Conservation (phyloP, 2,888 invertebrate species). For the Parapristionchus giblindavisi region DNA sequence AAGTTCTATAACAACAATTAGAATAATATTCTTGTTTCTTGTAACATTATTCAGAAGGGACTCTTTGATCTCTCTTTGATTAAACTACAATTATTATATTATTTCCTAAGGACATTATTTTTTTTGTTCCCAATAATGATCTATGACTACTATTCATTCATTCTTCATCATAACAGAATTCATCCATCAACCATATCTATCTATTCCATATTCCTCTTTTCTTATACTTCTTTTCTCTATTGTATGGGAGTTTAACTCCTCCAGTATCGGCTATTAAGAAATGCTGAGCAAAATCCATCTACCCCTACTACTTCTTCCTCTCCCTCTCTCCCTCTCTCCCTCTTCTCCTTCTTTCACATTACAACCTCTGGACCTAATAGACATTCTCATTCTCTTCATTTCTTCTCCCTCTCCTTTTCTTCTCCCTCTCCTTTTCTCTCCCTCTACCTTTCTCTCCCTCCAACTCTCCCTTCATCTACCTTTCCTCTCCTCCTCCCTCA, state of each 20-base stretch:
- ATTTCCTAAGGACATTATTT: too few species aligned
- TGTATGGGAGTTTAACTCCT: too few species aligned
- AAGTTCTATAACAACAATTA: too few species aligned
- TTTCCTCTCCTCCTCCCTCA: neutral
- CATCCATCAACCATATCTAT: neutral
- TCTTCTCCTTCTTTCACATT: neutral
- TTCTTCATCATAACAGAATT: constrained; percentile 12
- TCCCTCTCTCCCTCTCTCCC: neutral
- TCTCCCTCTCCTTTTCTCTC: neutral
- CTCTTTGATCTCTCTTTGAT: too few species aligned
- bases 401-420: constrained; percentile 10
- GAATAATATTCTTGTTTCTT: too few species aligned
- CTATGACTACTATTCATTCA: neutral
- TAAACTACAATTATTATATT: too few species aligned
- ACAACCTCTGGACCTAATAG: neutral
- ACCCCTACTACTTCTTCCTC: neutral
- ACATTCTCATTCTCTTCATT: neutral
- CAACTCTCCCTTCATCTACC: neutral
- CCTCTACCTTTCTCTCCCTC: neutral
- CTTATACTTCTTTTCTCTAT: too few species aligned
- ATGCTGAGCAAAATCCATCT: too few species aligned
- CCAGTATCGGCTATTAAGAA: too few species aligned
- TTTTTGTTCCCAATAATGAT: too few species aligned
- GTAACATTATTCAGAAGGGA: too few species aligned
- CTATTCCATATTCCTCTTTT: neutral